A percentile compares a stretch with the other conserved stretches of the same genome.
These are phyloP conservation scores for Anableps anableps DNA, from an alignment of 2,797 vertebrate genomes.

Conservation along the genomic window DNA sequence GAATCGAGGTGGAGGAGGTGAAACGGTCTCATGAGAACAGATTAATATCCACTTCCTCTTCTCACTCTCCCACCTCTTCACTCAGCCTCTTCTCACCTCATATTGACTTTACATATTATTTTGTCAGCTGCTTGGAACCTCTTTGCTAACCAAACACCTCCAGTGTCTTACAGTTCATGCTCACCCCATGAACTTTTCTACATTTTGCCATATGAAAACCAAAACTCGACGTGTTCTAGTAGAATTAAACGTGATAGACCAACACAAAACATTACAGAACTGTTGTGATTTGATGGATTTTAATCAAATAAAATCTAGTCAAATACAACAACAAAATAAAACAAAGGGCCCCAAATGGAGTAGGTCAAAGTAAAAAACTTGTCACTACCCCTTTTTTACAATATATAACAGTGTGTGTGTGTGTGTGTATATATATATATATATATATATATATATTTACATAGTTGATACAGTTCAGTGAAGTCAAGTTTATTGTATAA, in stretches of 20 bases:
- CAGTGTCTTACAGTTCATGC: background rate
- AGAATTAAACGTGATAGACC: background rate
- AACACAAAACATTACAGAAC: background rate
- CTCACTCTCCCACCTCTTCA: background rate
- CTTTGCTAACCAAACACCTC: background rate
- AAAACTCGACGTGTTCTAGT: background rate
- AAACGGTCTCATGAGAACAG: conserved; percentile 37
- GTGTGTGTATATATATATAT: too few relatives aligned
- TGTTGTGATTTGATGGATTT: too few relatives aligned
- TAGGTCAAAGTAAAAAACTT: background rate
- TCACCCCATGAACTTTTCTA: background rate
- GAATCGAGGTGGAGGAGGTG: conserved; percentile 41
- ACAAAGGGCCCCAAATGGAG: too few relatives aligned
- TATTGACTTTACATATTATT: conserved; percentile 14
- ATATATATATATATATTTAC: too few relatives aligned
- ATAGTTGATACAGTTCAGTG: too few relatives aligned
- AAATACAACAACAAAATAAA: background rate
- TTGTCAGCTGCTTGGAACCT: conserved; percentile 38
- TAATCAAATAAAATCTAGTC: background rate
- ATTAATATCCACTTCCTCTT: conserved; percentile 45
- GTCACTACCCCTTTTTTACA: too few relatives aligned
- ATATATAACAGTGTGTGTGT: too few relatives aligned
- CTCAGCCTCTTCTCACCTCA: conserved; percentile 1
- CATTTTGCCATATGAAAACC: background rate
- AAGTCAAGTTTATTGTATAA: too few relatives aligned